These are phyloP conservation scores for Xanthorhoe designata DNA, from an alignment of 2,888 invertebrate species.

Conservation along the genomic window DNA sequence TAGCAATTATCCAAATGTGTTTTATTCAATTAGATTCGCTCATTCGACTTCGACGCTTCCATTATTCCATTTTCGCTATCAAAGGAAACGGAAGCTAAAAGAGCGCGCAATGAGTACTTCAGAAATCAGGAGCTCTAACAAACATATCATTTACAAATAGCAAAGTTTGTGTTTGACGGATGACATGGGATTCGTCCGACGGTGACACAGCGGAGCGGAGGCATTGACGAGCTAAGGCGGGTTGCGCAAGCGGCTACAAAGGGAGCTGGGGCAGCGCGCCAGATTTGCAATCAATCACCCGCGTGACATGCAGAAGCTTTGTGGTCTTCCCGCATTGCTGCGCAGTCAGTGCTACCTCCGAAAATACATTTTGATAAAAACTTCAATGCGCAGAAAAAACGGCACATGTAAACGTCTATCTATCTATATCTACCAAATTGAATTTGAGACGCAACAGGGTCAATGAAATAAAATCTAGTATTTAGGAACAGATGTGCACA, in stretches of 20 bases:
- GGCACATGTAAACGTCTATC: conserved; percentile 21
- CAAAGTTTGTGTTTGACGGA: conserved; percentile 27
- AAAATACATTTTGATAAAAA: conserved; percentile 49
- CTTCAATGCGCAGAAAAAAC: conserved; percentile 23
- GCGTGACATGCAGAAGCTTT: conserved; percentile 76
- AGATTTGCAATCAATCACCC: conserved; percentile 72
- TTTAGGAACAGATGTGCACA: conserved; percentile 31
- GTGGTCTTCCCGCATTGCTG: conserved; percentile 60
- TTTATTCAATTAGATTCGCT: conserved; percentile 39
- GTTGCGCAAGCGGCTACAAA: conserved; percentile 65
- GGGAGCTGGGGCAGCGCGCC: conserved; percentile 51
- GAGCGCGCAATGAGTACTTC: neutral
- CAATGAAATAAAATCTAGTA: conserved; percentile 26
- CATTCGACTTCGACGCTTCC: conserved; percentile 12
- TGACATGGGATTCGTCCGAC: conserved; percentile 26
- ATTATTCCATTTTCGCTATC: conserved; percentile 5
- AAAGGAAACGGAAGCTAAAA: conserved; percentile 8
- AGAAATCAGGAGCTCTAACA: neutral
- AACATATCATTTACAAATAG: conserved; percentile 25
- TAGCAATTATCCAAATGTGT: conserved; percentile 50
- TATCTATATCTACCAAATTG: conserved; percentile 19
- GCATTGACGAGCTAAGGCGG: conserved; percentile 52
- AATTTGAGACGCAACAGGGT: conserved; percentile 18
- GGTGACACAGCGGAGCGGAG: conserved; percentile 49
- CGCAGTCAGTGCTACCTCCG: conserved; percentile 62